Evolutionary conservation across 2,888 invertebrate genomes (phyloP).

Genomic region (Caenorhabditis japonica): DNA sequence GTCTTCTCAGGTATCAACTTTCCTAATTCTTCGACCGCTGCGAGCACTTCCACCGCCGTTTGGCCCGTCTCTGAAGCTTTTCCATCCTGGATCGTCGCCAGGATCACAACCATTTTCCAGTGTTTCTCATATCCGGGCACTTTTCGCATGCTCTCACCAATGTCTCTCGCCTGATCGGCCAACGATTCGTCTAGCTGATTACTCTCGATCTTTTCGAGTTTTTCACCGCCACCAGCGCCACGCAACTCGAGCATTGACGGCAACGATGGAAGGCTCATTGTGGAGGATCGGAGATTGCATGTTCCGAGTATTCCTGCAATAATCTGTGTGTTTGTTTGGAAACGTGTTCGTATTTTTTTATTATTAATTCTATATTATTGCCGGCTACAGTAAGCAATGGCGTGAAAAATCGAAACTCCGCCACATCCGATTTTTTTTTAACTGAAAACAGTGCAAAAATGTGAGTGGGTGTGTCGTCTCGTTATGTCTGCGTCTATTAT

Average conservation of each 20-base stretch:
- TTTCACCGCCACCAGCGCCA: constrained; percentile 51
- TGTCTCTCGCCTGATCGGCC: constrained; percentile 56
- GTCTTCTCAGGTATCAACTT: constrained; percentile 57
- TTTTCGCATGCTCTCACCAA: constrained; percentile 52
- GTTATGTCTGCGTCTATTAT: no score
- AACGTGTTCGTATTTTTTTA: no score
- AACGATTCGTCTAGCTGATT: constrained; percentile 54
- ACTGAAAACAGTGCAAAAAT: no score
- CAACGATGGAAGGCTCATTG: constrained; percentile 54
- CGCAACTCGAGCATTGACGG: constrained; percentile 57
- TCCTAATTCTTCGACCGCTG: constrained; percentile 58
- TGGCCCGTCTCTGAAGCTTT: constrained; percentile 66
- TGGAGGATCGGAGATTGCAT: constrained; percentile 58
- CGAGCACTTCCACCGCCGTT: constrained; percentile 65
- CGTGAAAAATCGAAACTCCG: no score
- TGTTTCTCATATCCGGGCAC: constrained; percentile 49
- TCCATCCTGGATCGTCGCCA: constrained; percentile 67
- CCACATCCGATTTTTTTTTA: no score
- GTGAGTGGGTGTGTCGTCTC: no score
- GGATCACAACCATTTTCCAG: constrained; percentile 66
- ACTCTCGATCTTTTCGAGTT: constrained; percentile 52
- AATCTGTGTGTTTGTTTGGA: no score
- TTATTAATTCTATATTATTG: no score
- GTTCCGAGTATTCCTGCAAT: constrained; percentile 62
- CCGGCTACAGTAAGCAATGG: no score